phyloP scores from a whole-genome alignment of 2,888 invertebrate genomes.

The Muschampia plurimacula region DNA sequence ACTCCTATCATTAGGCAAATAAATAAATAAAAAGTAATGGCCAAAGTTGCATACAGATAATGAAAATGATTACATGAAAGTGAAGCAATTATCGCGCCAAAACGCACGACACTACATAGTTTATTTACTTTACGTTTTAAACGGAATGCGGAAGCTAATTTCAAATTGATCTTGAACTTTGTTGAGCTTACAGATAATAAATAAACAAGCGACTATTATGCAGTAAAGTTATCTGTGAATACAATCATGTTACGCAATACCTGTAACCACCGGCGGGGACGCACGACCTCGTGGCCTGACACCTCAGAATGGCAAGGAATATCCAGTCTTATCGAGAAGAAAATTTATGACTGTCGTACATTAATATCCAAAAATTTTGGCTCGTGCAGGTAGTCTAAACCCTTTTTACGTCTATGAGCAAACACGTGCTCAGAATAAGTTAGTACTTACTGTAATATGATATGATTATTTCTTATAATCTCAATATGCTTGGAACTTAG shows the following conservation, averaged over 20 bases:
- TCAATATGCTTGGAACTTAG: no score
- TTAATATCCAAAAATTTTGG: no score
- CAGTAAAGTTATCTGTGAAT: constrained; percentile 18
- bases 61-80: neutral
- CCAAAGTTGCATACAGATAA: no score
- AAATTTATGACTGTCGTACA: neutral
- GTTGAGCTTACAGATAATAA: constrained; percentile 25
- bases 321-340: neutral
- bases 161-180: constrained; percentile 30
- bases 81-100: neutral
- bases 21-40: neutral
- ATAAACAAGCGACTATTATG: constrained; percentile 22
- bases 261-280: constrained; percentile 9
- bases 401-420: no score
- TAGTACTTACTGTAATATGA: no score
- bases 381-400: no score
- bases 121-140: neutral
- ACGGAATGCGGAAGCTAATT: constrained; percentile 21
- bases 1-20: no score
- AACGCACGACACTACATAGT: neutral
- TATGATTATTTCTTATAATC: no score
- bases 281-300: constrained; percentile 17
- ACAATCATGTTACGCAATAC: constrained; percentile 23
- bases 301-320: neutral
- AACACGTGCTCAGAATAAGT: no score